Base-by-base conservation (phyloP, 2,888 invertebrate genomes). In the Meta bourneti region DNA sequence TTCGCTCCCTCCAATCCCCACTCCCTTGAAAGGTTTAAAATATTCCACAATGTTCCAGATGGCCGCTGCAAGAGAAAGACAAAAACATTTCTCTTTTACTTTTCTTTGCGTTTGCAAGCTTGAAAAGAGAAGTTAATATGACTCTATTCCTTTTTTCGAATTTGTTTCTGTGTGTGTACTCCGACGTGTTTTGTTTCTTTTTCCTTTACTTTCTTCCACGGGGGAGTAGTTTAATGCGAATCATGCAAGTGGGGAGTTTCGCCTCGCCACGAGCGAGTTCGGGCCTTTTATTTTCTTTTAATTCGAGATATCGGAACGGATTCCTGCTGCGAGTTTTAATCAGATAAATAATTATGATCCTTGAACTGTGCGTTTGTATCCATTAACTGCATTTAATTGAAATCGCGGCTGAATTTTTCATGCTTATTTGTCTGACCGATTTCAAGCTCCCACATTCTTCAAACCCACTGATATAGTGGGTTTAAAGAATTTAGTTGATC, bases 51-150 rank as follows among this genome's bases (percentile, higher is more conserved):
- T 72, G 83, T 52, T 83, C 83, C 83, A 83, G 83, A 83, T 83
- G 83, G 34, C 72, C 54, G 82, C 9, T 11, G 20, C 49, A 49
- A 11, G 51, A 82, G 71, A 71, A 48, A 69, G 51, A 82, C n/a
- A 82, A 82, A 49, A 69, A 71, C 49, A 51, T 13, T 83, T 83
- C 48, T 84, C 19, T 49, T 54, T 74, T 84, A 19, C 74, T 74
- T 74, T 74, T 74, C 11, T 69, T 74, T 74, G 54, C 52, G 52
- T 83, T 82, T 48, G 13, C 61, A 49, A 13, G 9, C 61, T 84
- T 61, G 49, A 84, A 84, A 84, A 84, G 84, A 84, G 84, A 74
- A 75, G 84, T 75, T 84, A 84, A 84, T 84, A 84, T 84, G 74
- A 34, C 84, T 84, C 84, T 54, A 71, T 83, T 83, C 72, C 83